Conservation (phyloP, 2,888 invertebrate genomes). For the Ceraclea dissimilis region DNA sequence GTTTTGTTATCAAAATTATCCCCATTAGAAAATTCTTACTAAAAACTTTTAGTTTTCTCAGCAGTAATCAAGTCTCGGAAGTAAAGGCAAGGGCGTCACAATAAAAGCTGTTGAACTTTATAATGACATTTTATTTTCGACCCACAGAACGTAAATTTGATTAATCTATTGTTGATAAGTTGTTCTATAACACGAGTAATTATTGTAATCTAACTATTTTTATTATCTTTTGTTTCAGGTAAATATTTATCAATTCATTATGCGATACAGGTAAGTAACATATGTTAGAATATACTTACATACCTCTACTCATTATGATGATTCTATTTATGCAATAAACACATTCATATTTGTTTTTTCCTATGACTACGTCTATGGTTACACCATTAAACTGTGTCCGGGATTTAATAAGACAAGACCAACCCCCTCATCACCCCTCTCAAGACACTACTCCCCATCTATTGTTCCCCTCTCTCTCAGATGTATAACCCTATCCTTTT, state of each 20-base stretch:
- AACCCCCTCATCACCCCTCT: conserved; percentile 10
- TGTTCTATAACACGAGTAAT: too few relatives aligned
- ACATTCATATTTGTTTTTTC: too few relatives aligned
- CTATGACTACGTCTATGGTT: conserved; percentile 17
- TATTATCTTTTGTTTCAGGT: not conserved
- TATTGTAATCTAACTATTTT: too few relatives aligned
- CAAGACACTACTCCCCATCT: conserved; percentile 28
- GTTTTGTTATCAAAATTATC: conserved; percentile 24
- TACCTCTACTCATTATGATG: too few relatives aligned
- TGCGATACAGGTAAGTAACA: too few relatives aligned
- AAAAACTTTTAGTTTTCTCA: conserved; percentile 25
- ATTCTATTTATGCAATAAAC: too few relatives aligned
- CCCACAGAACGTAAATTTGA: too few relatives aligned
- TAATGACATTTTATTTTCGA: too few relatives aligned
- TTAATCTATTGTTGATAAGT: too few relatives aligned
- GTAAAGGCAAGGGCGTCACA: conserved; percentile 12
- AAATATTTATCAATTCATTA: too few relatives aligned
- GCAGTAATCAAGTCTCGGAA: conserved; percentile 25
- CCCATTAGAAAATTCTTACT: conserved; percentile 25
- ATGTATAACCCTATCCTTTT: conserved; percentile 6
- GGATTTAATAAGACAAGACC: conserved; percentile 26
- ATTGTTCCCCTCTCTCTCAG: conserved; percentile 4
- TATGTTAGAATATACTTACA: too few relatives aligned
- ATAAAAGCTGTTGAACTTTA: too few relatives aligned
- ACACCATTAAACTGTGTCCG: conserved; percentile 26